Conservation (phyloP, 2,113 vertebrate species). For the Tyrannus savana region DNA sequence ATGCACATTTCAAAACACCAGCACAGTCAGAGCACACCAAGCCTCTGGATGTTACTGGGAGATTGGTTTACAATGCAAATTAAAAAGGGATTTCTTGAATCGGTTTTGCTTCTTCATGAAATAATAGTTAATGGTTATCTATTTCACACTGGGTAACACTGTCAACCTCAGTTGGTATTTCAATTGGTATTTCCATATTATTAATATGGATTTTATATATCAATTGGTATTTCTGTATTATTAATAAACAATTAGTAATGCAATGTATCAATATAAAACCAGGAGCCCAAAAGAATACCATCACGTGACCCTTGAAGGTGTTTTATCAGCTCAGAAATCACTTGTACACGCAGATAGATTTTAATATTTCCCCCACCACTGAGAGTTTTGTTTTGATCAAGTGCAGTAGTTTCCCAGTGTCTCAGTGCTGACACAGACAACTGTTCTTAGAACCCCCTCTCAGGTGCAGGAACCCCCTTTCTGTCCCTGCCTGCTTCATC, state of each 20-base stretch:
- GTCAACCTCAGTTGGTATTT: background rate
- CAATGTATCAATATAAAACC: background rate
- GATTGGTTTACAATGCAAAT: background rate
- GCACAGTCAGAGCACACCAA: background rate
- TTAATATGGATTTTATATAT: background rate
- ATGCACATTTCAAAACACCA: background rate
- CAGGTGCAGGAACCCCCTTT: background rate
- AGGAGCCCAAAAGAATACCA: background rate
- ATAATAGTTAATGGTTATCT: background rate
- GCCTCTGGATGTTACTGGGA: fast-evolving
- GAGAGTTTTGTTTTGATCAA: background rate
- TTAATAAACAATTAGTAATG: background rate
- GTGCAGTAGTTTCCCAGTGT: background rate
- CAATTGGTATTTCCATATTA: background rate
- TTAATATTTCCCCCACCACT: background rate
- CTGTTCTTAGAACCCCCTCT: background rate
- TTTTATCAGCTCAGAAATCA: background rate
- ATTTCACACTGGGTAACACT: background rate
- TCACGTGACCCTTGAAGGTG: fast-evolving
- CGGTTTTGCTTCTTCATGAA: background rate
- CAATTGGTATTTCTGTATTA: background rate
- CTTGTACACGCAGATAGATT: background rate
- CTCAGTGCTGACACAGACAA: background rate
- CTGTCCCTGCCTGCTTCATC: background rate
- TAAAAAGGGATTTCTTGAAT: background rate